phyloP scores from a whole-genome alignment of 2,888 invertebrate species.

The Drosophila quinaria region DNA sequence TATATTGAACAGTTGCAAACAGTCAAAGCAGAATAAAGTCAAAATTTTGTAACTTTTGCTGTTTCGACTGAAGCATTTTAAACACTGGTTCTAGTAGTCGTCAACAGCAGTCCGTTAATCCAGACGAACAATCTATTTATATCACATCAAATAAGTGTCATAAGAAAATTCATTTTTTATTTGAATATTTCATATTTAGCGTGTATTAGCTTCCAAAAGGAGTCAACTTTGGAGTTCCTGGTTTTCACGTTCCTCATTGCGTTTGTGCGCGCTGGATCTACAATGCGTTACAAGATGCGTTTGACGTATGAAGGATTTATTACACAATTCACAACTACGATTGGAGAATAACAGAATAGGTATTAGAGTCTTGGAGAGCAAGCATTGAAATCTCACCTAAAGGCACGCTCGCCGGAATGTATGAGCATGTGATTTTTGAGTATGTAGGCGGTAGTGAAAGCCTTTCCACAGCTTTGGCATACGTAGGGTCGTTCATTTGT shows the following conservation, averaged over 20 bases:
- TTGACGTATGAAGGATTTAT: constrained; percentile 63
- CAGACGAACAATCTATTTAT: not conserved
- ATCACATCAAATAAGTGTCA: not conserved
- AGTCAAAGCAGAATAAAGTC: too few relatives aligned
- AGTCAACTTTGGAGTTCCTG: constrained; percentile 19
- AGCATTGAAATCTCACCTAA: constrained; percentile 33
- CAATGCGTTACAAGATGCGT: constrained; percentile 59
- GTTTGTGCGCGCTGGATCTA: constrained; percentile 60
- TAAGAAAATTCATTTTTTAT: not conserved
- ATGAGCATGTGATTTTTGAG: constrained; percentile 72
- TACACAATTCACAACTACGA: constrained; percentile 57
- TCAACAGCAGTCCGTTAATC: not conserved
- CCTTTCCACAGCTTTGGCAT: constrained; percentile 74
- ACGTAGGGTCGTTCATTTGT: constrained; percentile 78
- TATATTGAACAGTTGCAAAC: too few relatives aligned
- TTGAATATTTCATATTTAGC: not conserved
- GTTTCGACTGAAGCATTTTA: too few relatives aligned
- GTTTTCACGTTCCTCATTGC: constrained; percentile 46
- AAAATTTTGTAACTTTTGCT: too few relatives aligned
- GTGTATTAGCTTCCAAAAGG: not conserved
- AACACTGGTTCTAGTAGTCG: not conserved
- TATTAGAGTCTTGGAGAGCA: not conserved
- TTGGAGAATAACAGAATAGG: not conserved
- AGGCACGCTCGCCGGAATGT: constrained; percentile 72
- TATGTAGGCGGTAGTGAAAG: constrained; percentile 72